Evolutionary conservation across 2,888 invertebrate species (phyloP), one percentile per base, ranked within the genome.

Genomic region (Oxytorus armatus): DNA sequence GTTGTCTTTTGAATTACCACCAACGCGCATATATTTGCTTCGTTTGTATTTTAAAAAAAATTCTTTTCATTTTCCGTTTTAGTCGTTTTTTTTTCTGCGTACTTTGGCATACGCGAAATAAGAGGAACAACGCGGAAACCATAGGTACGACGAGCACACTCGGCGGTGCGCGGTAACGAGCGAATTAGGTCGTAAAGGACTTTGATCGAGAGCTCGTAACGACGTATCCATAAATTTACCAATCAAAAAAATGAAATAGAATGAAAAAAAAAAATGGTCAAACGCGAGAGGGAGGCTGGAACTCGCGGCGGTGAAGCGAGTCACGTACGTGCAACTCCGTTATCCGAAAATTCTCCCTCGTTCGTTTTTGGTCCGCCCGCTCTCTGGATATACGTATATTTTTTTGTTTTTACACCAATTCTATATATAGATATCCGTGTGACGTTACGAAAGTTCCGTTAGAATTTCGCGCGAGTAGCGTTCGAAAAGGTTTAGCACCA

Each of bases 221-320:
- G 69, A 69, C 25, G 49, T 79, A 69, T 75, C 74, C 79, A 79
- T 79, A 79, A 74, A 79, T 79, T 79, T 75, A 3, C 63, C 79
- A 79, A 79, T 79, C 79, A 79, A 69, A 74, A 61, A 51, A 59
- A 57, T 59, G 65, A 49, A 51, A 75, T 79, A 65, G 29, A 25
- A 14, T 25, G 44, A 51, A 65, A 63, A n/a, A 69, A 74, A 74
- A 39, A 44, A 69, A 55, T 25, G 18, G 1, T 1, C 18, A 16
- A n/a, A 11, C 23, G 7, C 8, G 53, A 4, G 25, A n/a, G 53
- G 10, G 21, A 51, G 21, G 16, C 44, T 44, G 4, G n/a, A 5
- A 44, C 8, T 39, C 11, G n/a, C 39, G 3, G 16, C 44, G 8
- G 14, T n/a, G 29, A n/a, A 23, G 4, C 16, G 36, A 14, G 42